Base-by-base conservation (phyloP, 2,888 invertebrate genomes). In the Leptothorax acervorum region DNA sequence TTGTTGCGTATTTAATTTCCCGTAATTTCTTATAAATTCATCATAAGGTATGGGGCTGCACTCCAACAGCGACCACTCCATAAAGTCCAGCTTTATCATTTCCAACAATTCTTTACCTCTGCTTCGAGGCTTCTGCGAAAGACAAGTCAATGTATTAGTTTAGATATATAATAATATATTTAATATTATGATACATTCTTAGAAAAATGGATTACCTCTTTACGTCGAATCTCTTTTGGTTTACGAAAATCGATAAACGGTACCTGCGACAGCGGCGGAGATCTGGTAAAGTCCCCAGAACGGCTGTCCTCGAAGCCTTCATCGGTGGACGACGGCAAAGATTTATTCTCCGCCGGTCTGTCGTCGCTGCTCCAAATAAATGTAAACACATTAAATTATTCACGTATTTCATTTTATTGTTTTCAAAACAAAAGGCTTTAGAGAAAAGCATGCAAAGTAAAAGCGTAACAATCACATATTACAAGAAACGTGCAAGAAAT, bases 31-130 rank as follows among this genome's bases (percentile, higher is more conserved):
- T 93, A 98, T 97, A 90, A 96, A 98, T 53, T 96, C 95, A 85
- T 97, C 97, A 94, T 98, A 98, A 57, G 96, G 96, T 82, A 97
- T 95, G 0, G 97, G 96, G 8, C 96, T 96, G 90, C 96, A 95
- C 86, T 97, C 97, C 86, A 97, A 96, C n/a, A 97, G 94, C 31
- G 96, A 96, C 93, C 96, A 97, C 63, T 95, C 95, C 70, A 96
- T 95, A 3, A 94, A 95, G 92, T 97, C 97, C 62, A 98, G 95
- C 89, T 96, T 96, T 75, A 97, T 96, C 96, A 97, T 97, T 62
- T 95, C 95, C 93, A 97, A 95, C 31, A 98, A 87, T 87, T 93
- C 87, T 84, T 92, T 87, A 9, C 94, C 93, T 82, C 93, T 91
- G 4, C 71, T 92, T 18, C 87, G 86, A 51, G n/a, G 15, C 74